Base-by-base conservation (phyloP, 2,888 invertebrate species). In the Pyrrhia umbra region DNA sequence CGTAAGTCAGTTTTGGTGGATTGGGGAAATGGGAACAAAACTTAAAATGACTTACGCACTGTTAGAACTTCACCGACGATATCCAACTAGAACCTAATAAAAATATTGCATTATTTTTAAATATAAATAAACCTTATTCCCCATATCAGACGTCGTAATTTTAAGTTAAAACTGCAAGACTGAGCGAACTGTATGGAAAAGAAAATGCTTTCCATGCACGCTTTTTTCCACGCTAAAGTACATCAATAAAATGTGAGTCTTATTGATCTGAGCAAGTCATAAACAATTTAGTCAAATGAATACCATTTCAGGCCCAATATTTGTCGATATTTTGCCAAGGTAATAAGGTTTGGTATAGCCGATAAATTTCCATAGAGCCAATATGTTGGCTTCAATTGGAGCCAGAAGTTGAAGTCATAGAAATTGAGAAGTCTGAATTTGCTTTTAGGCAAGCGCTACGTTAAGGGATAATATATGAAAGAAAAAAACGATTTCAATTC, bases 371-470 rank as follows among this genome's bases (percentile, higher is more conserved):
- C 23, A 15, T 52, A 55, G 16, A 68, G 42, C 59, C 67, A 60
- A 75, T 66, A 78, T 57, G 43, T 70, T 56, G 51, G 45, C 34
- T 66, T 23, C 54, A 16, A 56, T 75, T 69, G 46, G 63, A 64
- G 59, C 56, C 61, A 62, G 74, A 62, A 69, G 57, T 60, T 65
- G 39, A 45, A 45, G 64, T 71, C 67, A 68, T 65, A 74, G 57
- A 58, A 61, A 25, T 37, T 15, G 59, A 52, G 46, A 63, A 56
- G 42, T 43, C 67, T 57, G 73, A 74, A 69, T 72, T 55, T 43
- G 20, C 30, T 67, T 59, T 58, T 20, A 64, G 63, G 51, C 40
- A 27, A 57, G 62, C 21, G 50, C 43, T 20, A 52, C 15, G 9
- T 58, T 30, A 30, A 3, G 30, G 13, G 2, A 5, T 13, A 1